These are phyloP conservation scores for Cydia strobilella DNA, from an alignment of 1,140 invertebrate species.

Conservation along the genomic window DNA sequence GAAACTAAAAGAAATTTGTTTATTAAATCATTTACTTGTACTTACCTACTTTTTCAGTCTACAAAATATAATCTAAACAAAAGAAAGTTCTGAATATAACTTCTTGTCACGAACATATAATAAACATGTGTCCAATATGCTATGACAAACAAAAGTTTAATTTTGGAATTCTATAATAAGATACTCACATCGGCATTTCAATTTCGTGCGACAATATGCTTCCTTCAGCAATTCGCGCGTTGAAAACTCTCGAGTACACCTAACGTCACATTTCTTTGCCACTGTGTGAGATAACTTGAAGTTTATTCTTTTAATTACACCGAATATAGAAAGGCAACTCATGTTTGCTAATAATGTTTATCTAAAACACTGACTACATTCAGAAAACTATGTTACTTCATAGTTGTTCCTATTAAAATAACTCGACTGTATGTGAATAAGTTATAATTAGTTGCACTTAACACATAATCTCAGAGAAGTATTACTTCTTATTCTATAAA, in stretches of 20 bases:
- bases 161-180: constrained; percentile 28
- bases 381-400: neutral
- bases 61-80: neutral
- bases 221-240: constrained; percentile 74
- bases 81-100: neutral
- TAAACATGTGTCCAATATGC: neutral
- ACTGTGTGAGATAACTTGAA: constrained; percentile 50
- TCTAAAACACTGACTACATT: constrained; percentile 9
- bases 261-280: constrained; percentile 40
- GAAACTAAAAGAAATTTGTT: neutral
- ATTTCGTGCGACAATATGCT: constrained; percentile 75
- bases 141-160: constrained; percentile 30
- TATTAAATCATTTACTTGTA: neutral
- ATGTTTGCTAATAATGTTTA: constrained; percentile 16
- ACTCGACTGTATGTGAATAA: neutral
- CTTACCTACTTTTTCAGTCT: too few relatives aligned
- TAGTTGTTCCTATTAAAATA: constrained; percentile 2
- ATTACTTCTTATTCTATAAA: constrained; percentile 20
- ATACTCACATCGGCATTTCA: constrained; percentile 79
- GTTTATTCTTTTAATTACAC: constrained; percentile 53
- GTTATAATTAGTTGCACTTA: neutral
- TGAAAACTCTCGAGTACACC: constrained; percentile 52
- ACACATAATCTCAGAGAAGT: neutral
- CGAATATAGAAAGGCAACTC: constrained; percentile 40
- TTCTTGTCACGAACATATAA: neutral